phyloP scores from a whole-genome alignment of 1,140 invertebrate species.

The Battus philenor region DNA sequence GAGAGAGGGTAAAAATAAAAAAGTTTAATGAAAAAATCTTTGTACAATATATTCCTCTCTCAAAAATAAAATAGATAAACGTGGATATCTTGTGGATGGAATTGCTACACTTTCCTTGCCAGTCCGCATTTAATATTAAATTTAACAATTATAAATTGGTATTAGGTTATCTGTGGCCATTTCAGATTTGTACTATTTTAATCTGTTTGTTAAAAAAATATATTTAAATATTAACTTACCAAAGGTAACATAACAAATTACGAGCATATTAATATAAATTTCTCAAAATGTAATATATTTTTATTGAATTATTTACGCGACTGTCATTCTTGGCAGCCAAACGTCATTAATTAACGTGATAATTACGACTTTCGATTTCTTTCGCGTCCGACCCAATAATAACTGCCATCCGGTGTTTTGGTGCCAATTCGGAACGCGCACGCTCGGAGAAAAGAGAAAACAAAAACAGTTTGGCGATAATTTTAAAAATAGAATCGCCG shows the following conservation, averaged over 20 bases:
- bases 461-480: slow-evolving; percentile 1
- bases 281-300: background rate
- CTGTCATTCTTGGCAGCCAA: slow-evolving; percentile 5
- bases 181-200: no score
- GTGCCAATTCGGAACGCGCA: slow-evolving; percentile 2
- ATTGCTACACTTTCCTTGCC: no score
- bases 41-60: no score
- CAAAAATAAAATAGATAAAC: no score
- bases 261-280: background rate
- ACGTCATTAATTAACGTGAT: background rate
- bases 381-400: slow-evolving; percentile 3
- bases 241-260: background rate
- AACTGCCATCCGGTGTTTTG: slow-evolving; percentile 4
- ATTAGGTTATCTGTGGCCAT: background rate
- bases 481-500: background rate
- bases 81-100: no score
- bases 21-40: no score
- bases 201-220: no score
- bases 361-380: slow-evolving; percentile 15
- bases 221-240: no score
- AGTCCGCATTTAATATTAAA: background rate
- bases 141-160: background rate
- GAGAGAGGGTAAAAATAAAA: no score
- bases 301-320: background rate
- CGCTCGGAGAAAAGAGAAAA: slow-evolving; percentile 1